These are phyloP conservation scores for Alectura lathami DNA, from an alignment of 2,113 vertebrate species.

Conservation along the genomic window DNA sequence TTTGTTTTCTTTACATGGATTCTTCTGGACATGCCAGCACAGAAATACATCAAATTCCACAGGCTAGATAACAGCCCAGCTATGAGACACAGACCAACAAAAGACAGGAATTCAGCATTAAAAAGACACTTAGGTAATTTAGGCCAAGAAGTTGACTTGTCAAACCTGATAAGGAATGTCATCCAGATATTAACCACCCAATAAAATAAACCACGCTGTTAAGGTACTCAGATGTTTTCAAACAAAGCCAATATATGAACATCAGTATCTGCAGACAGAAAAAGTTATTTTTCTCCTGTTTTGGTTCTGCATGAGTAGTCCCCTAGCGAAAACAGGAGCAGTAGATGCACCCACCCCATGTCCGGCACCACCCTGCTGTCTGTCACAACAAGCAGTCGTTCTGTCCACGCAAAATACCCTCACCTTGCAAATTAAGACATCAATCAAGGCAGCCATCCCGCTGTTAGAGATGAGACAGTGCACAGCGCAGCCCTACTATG, in stretches of 20 bases:
- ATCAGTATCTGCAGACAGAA: neutral
- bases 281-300: neutral
- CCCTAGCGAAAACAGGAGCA: neutral
- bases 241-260: neutral
- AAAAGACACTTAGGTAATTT: neutral
- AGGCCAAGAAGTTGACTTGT: neutral
- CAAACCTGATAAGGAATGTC: slow-evolving; percentile 23
- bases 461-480: neutral
- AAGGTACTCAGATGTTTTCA: neutral
- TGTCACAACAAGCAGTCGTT: neutral
- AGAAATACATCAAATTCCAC: slow-evolving; percentile 57
- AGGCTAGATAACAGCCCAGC: neutral
- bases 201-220: neutral
- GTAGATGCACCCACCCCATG: neutral
- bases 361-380: neutral
- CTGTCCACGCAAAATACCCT: neutral
- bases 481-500: accelerated
- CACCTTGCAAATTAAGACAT: neutral
- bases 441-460: neutral
- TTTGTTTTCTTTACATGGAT: slow-evolving; percentile 43
- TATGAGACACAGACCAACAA: slow-evolving; percentile 3
- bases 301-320: neutral
- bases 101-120: neutral
- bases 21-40: slow-evolving; percentile 34
- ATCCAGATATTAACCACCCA: neutral